Evolutionary conservation across 2,888 invertebrate species (phyloP).

Genomic region (Drepana falcataria): DNA sequence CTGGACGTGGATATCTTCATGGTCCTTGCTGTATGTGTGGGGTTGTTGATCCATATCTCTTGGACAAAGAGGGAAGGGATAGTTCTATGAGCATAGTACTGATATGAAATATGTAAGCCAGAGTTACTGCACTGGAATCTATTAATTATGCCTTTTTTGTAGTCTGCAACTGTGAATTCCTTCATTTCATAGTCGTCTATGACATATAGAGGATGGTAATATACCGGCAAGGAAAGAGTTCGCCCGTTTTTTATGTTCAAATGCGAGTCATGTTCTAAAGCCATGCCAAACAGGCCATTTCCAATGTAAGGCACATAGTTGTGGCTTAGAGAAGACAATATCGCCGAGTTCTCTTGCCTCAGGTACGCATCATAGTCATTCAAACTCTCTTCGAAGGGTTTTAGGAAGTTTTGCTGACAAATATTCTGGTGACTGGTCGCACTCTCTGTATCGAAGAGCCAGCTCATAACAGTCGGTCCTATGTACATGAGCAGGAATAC

Average conservation of each 20-base stretch:
- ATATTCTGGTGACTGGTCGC: slow-evolving; percentile 72
- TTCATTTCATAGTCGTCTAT: slow-evolving; percentile 75
- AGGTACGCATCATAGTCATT: slow-evolving; percentile 84
- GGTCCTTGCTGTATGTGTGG: slow-evolving; percentile 78
- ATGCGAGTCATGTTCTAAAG: slow-evolving; percentile 80
- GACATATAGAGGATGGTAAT: slow-evolving; percentile 82
- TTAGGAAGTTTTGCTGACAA: slow-evolving; percentile 83
- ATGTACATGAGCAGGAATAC: slow-evolving; percentile 81
- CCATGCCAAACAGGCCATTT: slow-evolving; percentile 85
- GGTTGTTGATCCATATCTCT: slow-evolving; percentile 87
- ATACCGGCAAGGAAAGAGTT: slow-evolving; percentile 81
- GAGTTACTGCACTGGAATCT: slow-evolving; percentile 84
- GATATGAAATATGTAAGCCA: slow-evolving; percentile 80
- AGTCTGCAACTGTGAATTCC: slow-evolving; percentile 85
- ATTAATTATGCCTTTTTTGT: slow-evolving; percentile 81
- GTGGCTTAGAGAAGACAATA: slow-evolving; percentile 69
- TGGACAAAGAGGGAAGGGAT: slow-evolving; percentile 89
- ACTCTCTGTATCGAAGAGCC: slow-evolving; percentile 76
- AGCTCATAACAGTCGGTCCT: slow-evolving; percentile 81
- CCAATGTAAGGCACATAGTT: slow-evolving; percentile 86
- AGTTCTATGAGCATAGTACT: slow-evolving; percentile 89
- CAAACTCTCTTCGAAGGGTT: slow-evolving; percentile 79
- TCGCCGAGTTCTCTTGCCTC: slow-evolving; percentile 75
- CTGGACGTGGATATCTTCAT: slow-evolving; percentile 81
- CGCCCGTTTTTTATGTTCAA: slow-evolving; percentile 83